Conservation (phyloP, 2,797 vertebrate genomes). For the Lepidocolaptes lacrymiger region DNA sequence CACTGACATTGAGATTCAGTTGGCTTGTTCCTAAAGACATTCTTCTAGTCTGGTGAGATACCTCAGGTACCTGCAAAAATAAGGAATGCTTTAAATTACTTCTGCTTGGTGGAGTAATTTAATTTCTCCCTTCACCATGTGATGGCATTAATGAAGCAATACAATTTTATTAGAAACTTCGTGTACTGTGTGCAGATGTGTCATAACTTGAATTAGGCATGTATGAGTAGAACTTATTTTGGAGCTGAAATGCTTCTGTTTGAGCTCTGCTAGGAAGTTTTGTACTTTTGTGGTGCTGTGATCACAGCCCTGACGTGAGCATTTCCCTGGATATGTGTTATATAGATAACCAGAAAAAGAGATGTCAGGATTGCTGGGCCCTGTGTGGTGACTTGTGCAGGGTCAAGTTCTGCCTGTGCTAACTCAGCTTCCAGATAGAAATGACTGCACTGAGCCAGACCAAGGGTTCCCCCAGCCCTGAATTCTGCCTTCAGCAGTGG, state of each 20-base stretch:
- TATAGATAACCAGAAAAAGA: not conserved
- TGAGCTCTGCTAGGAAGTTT: not conserved
- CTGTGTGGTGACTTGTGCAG: not conserved
- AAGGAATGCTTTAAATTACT: not conserved
- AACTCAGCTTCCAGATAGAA: not conserved
- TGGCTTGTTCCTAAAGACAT: slow-evolving; percentile 1
- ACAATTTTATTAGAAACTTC: slow-evolving; percentile 1
- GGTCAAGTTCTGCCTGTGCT: not conserved
- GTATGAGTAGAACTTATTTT: not conserved
- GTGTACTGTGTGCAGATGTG: not conserved
- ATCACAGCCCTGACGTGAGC: not conserved
- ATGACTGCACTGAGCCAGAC: not conserved
- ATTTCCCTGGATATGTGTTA: not conserved
- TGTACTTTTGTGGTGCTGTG: not conserved
- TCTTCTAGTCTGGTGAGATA: not conserved
- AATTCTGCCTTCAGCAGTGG: not conserved
- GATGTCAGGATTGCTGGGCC: not conserved
- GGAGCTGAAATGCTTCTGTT: not conserved
- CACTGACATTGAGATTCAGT: not conserved
- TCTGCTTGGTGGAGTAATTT: not conserved
- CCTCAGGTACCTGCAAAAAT: not conserved
- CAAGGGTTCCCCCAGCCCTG: not conserved
- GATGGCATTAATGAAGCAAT: slow-evolving; percentile 19
- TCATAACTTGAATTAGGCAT: not conserved
- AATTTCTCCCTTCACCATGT: not conserved